Evolutionary conservation across 2,113 vertebrate genomes (phyloP).

Genomic region (Gallinago media): DNA sequence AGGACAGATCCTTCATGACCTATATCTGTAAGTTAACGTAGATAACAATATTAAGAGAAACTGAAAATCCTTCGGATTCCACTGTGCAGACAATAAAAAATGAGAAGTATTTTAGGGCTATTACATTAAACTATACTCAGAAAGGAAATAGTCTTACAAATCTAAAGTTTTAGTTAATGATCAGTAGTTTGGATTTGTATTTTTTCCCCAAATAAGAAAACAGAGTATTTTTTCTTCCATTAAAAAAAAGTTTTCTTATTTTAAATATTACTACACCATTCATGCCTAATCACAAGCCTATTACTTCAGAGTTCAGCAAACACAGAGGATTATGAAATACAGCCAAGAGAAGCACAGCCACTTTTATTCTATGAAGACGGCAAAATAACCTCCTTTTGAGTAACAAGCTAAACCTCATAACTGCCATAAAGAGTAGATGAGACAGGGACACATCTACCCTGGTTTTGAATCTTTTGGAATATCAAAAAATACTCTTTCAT

Average conservation of each 20-base stretch:
- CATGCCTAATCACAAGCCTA: not conserved
- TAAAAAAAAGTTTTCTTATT: not conserved
- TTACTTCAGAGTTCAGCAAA: not conserved
- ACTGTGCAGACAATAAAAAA: not conserved
- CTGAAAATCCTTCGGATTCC: not conserved
- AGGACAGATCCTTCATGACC: not conserved
- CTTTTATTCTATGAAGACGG: not conserved
- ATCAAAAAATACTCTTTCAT: not conserved
- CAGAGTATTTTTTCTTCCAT: not conserved
- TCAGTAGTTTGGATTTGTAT: not conserved
- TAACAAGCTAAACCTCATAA: not conserved
- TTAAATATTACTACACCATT: not conserved
- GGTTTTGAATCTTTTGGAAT: not conserved
- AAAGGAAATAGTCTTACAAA: not conserved
- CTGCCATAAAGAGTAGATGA: not conserved
- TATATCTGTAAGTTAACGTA: not conserved
- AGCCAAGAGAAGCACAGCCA: not conserved
- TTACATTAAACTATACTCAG: not conserved
- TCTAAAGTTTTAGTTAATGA: not conserved
- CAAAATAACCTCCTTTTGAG: not conserved
- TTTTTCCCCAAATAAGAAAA: not conserved
- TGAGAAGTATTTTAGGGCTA: not conserved
- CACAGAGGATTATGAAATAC: not conserved
- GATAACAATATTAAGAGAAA: not conserved
- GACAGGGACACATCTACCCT: not conserved